Evolutionary conservation across 2,797 vertebrate species (phyloP), one percentile per base, ranked within the genome.

Genomic region (Liasis olivaceus): DNA sequence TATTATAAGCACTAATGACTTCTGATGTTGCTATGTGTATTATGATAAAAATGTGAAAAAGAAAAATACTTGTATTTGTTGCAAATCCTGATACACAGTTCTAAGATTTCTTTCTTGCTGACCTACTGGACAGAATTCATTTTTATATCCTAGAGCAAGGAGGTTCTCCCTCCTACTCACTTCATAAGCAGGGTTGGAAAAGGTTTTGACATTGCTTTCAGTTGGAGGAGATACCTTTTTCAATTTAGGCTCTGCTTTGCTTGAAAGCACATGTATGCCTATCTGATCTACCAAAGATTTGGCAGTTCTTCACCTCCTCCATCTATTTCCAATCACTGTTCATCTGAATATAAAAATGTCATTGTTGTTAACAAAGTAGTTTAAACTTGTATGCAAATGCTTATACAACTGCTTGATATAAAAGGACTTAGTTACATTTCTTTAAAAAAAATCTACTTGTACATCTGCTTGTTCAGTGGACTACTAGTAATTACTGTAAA

Each of bases 261-360:
- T 72, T 36, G 69, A 72, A 15, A 36, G 31, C 20, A 15, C 69
- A 72, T 20, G 5, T 15, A 72, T 36, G 31, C 15, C 36, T 17
- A 17, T 72, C 36, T 72, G 31, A 36, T 36, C 15, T 36, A 36
- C 15, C 66, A 36, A 54, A 72, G 66, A 17, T 72, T 72, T 72
- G 15, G 15, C 69, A 72, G 31, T 36, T 36, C 31, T 72, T 72
- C 69, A 72, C 31, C 69, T 72, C 2, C 2, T 72, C 31, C n/a
- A 72, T 72, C n/a, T 51, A 8, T 96, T 96, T 93, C 93, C 94
- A 95, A 85, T 95, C 93, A 95, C 59, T 90, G 93, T 94, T 93
- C 69, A 69, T 91, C 91, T 87, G 95, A 95, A 94, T 93, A 95
- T 93, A 96, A 85, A 87, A 60, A 87, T 66, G 17, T 91, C 89